These are phyloP conservation scores for Brachypteracias leptosomus DNA, from an alignment of 2,113 vertebrate species.

Conservation along the genomic window DNA sequence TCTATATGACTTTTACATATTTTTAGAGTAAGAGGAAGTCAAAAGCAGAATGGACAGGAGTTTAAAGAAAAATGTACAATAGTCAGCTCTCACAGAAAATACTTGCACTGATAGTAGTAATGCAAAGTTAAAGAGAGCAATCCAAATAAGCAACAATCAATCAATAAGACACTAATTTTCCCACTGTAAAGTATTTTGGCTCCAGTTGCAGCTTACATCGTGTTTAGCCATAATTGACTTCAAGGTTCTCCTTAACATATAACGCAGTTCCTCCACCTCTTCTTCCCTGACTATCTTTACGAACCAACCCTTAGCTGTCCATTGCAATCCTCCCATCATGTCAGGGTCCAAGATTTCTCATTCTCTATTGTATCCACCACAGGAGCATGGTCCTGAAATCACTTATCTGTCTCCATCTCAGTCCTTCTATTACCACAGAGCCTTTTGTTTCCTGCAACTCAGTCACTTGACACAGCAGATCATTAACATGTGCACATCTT, in stretches of 20 bases:
- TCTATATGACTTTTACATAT: background rate
- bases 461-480: background rate
- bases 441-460: background rate
- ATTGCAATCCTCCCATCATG: background rate
- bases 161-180: background rate
- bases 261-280: background rate
- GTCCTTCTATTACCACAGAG: background rate
- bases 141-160: background rate
- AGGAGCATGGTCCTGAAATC: background rate
- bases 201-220: background rate
- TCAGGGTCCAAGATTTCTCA: background rate
- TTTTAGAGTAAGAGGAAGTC: background rate
- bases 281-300: background rate
- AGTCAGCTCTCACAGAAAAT: background rate
- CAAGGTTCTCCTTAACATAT: background rate
- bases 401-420: background rate
- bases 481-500: background rate
- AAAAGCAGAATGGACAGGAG: background rate
- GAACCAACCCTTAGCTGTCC: background rate
- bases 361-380: background rate
- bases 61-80: too few relatives aligned
- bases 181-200: background rate
- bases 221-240: background rate
- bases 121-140: background rate
- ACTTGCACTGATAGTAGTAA: background rate